Conservation (phyloP, 1,140 invertebrate genomes). For the Drosophila orosa region DNA sequence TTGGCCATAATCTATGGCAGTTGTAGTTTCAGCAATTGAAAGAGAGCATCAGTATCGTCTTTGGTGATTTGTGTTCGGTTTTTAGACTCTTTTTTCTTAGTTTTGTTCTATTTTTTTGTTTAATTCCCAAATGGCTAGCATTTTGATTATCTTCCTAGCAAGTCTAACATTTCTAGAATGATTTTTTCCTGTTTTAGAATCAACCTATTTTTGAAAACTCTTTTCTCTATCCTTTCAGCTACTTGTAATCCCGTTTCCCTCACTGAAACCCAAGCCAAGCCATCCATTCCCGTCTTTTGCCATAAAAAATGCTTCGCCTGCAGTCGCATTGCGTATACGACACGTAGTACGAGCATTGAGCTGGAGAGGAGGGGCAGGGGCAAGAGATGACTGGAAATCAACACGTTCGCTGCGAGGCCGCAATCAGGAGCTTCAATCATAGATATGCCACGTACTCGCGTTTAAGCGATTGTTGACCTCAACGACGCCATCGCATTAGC, state of each 20-base stretch:
- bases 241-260: constrained; percentile 38
- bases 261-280: neutral
- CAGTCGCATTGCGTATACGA: constrained; percentile 55
- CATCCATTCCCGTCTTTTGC: neutral
- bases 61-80: constrained; percentile 3
- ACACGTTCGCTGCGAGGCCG: constrained; percentile 60
- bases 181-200: constrained; percentile 2
- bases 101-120: neutral
- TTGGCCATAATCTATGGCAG: constrained; percentile 27
- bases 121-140: neutral
- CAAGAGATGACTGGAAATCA: constrained; percentile 42
- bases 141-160: neutral
- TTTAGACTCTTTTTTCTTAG: neutral
- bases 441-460: constrained; percentile 75
- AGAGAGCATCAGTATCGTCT: constrained; percentile 30
- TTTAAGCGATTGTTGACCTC: constrained; percentile 79
- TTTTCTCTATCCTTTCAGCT: neutral
- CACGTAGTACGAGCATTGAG: constrained; percentile 9
- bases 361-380: neutral
- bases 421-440: constrained; percentile 71
- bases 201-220: constrained; percentile 14
- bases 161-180: neutral
- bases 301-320: constrained; percentile 44
- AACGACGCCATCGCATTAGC: constrained; percentile 54
- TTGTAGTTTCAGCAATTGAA: constrained; percentile 33